Base-by-base conservation (phyloP, 1,140 invertebrate genomes). In the Muscidifurax raptorellus region DNA sequence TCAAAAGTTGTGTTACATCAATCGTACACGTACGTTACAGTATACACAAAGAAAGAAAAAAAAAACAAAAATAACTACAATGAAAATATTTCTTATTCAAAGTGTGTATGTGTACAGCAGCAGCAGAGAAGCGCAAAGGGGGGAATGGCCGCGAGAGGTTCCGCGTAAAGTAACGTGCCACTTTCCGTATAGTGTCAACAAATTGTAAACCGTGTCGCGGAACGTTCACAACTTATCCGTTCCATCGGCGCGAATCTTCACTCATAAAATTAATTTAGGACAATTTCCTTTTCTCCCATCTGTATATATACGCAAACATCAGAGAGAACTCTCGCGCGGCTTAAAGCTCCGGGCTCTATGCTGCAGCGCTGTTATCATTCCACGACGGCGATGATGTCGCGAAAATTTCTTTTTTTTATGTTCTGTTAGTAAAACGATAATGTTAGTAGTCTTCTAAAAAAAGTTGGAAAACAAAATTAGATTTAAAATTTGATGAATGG, bases 191-290 rank as follows among this genome's bases (percentile, higher is more conserved):
- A 74, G 82, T 77, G 78, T 75, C 81, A 80, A 79, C 80, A 80
- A 80, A 86, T 74, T 71, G 78, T 83, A 87, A 82, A 86, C 82
- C 83, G 67, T 75, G 82, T 83, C 79, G 82, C 81, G 83, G 66
- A 80, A 72, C 80, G 74, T 27, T 59, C 69, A 22, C 36, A 30
- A 74, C 52, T 86, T 86, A 76, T 85, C 84, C 77, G 69, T 86
- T 72, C 76, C 77, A 82, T 86, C 47, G 47, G 36, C 75, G 72
- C 66, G 76, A 78, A 67, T 84, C 83, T 82, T 84, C 64, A 32
- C 82, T 83, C 32, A 32, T 84, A 80, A 85, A 81, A 85, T 81
- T 85, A 80, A 85, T 85, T 81, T 85, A 74, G 79, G 83, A 85
- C 83, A 81, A 80, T 85, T 81, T 85, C 79, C 79, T 66, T 82